phyloP scores from a whole-genome alignment of 2,888 invertebrate species.

The Diaperis boleti region DNA sequence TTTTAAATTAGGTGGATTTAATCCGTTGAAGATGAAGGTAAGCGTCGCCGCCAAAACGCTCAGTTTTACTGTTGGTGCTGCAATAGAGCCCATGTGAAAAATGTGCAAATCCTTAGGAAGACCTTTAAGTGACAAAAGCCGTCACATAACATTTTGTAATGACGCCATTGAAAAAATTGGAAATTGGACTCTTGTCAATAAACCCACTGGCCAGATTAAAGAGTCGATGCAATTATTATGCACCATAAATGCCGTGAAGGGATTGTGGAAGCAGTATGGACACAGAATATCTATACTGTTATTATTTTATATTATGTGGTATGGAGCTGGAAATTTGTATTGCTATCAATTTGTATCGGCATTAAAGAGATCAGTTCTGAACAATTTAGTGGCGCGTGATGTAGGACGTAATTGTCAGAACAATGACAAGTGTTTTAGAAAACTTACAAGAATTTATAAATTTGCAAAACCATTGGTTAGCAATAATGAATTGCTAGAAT shows the following conservation, averaged over 20 bases:
- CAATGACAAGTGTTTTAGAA: neutral
- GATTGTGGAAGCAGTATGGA: neutral
- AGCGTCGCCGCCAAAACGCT: too few species aligned
- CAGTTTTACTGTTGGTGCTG: too few species aligned
- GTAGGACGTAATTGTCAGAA: neutral
- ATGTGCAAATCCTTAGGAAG: neutral
- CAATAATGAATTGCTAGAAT: too few species aligned
- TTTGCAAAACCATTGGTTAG: too few species aligned
- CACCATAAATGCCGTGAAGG: neutral
- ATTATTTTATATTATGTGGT: neutral
- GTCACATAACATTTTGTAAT: neutral
- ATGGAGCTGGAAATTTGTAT: neutral
- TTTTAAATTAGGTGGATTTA: too few species aligned
- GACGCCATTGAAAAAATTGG: neutral
- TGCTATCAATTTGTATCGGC: neutral
- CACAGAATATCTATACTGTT: neutral
- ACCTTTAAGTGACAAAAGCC: neutral
- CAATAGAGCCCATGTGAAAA: too few species aligned
- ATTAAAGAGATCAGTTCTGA: neutral
- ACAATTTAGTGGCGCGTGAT: too few species aligned
- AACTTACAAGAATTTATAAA: too few species aligned
- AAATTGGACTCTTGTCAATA: neutral
- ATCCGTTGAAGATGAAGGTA: too few species aligned
- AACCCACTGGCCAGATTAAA: neutral
- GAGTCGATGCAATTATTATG: neutral